Base-by-base conservation (phyloP, 2,888 invertebrate genomes). In the Acrobasis repandana region DNA sequence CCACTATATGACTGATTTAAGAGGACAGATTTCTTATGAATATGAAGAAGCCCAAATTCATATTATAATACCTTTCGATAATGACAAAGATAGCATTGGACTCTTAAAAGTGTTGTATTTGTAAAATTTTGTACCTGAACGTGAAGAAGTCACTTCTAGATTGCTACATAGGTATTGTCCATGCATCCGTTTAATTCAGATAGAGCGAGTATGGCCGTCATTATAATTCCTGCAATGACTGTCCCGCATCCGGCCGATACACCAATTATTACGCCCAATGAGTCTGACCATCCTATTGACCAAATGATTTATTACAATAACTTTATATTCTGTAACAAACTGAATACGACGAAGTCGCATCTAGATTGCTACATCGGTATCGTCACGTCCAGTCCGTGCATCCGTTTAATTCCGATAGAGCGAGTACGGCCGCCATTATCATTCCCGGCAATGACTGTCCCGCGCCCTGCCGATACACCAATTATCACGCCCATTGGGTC, bases 181-280 rank as follows among this genome's bases (percentile, higher is more conserved):
- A 72, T 85, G 85, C 83, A 86, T 73, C 79, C 80, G 76, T 82
- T 86, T 81, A 84, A 83, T 86, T 85, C 80, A 84, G 79, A 88
- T 86, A 80, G 82, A 69, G 79, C 64, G 83, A 80, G 84, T 85
- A 75, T 70, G 69, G 75, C 77, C 65, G 76, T 79, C 88, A 89
- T 90, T 89, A 90, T 88, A 88, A 89, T 88, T 83, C 83, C 82
- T 80, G 83, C 84, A 83, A 85, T 86, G 87, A 83, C 82, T 80
- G 67, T 76, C 75, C 71, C 68, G 65, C 67, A 61, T 60, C 65
- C 69, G 66, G 38, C 38, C 69, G 65, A 64, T 64, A 64, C 69
- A 65, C 60, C 65, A 67, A 67, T 67, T 64, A 65, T 69, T 70
- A 86, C 89, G 84, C 86, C 87, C 81, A 86, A 84, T 77, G 83